A percentile compares a stretch with the other conserved stretches of the same genome.
phyloP scores from a whole-genome alignment of 2,888 invertebrate genomes.

The Adelphocoris suturalis region DNA sequence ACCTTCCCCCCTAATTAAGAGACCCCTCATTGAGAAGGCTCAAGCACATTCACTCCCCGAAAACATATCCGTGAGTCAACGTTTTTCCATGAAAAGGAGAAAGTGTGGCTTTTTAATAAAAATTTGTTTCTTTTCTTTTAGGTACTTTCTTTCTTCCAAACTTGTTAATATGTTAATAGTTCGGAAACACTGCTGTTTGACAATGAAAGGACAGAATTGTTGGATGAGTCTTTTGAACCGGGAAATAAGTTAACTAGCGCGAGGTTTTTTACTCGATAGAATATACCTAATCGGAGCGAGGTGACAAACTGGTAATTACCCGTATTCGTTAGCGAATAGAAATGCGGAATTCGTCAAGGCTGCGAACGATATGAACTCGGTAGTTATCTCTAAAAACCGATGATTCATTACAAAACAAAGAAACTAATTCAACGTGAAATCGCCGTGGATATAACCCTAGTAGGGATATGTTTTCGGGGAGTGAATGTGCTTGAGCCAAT shows the following conservation, averaged over 20 bases:
- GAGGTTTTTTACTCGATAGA: not conserved
- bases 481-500: no score
- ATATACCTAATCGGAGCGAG: not conserved
- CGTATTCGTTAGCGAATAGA: not conserved
- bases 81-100: no score
- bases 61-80: no score
- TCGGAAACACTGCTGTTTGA: not conserved
- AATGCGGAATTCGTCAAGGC: conserved; percentile 21
- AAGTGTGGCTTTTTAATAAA: no score
- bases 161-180: no score
- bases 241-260: not conserved
- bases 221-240: not conserved
- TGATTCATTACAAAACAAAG: no score
- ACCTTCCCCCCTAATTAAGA: no score
- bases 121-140: no score
- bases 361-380: not conserved
- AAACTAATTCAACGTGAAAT: not conserved
- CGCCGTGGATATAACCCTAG: not conserved
- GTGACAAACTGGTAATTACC: conserved; percentile 23
- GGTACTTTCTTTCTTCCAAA: no score
- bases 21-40: no score
- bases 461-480: no score
- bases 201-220: not conserved
- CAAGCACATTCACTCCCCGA: no score
- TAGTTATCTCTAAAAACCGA: not conserved